phyloP scores from a whole-genome alignment of 1,140 invertebrate genomes.

The Drosophila chauvacae region DNA sequence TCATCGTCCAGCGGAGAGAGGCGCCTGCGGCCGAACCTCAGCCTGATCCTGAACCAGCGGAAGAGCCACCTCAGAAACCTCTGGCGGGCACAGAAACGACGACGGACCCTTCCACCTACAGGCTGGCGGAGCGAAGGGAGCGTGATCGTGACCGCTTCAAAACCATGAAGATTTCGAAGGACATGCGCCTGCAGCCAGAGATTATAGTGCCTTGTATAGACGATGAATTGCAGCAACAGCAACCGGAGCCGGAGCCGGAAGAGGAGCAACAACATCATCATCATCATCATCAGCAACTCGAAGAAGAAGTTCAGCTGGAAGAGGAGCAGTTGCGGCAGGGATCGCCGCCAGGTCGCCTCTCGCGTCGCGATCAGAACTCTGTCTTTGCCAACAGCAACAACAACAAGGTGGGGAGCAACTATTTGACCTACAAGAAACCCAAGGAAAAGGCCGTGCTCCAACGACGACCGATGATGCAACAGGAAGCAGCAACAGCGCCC shows the following conservation, averaged over 20 bases:
- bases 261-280: conserved; percentile 29
- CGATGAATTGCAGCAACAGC: conserved; percentile 51
- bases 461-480: conserved; percentile 46
- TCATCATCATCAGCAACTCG: conserved; percentile 14
- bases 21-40: conserved; percentile 23
- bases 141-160: conserved; percentile 83
- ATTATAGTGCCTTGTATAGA: conserved; percentile 74
- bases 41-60: conserved; percentile 31
- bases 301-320: neutral
- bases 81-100: conserved; percentile 28
- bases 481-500: conserved; percentile 8
- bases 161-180: conserved; percentile 79
- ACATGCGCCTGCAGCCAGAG: conserved; percentile 53
- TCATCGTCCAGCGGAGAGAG: conserved; percentile 68
- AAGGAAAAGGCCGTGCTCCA: conserved; percentile 60
- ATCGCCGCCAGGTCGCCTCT: conserved; percentile 48
- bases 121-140: conserved; percentile 67
- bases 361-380: conserved; percentile 57
- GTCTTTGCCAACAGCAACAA: conserved; percentile 34
- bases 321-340: conserved; percentile 27
- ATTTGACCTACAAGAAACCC: conserved; percentile 78
- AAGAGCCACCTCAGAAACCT: neutral
- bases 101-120: conserved; percentile 55
- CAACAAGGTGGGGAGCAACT: conserved; percentile 49
- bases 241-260: conserved; percentile 20